A percentile compares a stretch with the other conserved stretches of the same genome.
phyloP scores from a whole-genome alignment of 2,797 vertebrate genomes.

The Manis javanica region DNA sequence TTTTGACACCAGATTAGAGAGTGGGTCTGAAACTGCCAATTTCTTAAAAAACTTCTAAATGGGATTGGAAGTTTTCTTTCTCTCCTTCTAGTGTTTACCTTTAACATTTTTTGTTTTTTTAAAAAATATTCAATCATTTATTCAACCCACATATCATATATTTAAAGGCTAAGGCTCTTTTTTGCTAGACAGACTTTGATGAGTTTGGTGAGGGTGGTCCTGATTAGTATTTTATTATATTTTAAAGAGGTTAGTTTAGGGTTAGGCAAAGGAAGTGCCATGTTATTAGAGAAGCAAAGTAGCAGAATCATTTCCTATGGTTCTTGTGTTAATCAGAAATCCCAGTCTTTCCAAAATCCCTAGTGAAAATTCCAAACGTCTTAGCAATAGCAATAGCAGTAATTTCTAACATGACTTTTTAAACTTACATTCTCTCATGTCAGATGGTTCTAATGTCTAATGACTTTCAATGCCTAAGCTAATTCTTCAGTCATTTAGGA shows the following conservation, averaged over 20 bases:
- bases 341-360: slow-evolving; percentile 54
- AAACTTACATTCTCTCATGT: background rate
- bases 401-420: slow-evolving; percentile 43
- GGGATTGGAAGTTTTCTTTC: background rate
- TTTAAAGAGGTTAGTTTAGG: slow-evolving; percentile 1
- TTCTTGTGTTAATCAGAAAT: slow-evolving; percentile 41
- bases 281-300: slow-evolving; percentile 12
- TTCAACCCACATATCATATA: background rate
- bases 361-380: slow-evolving; percentile 57
- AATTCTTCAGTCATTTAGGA: slow-evolving; percentile 42
- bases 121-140: background rate
- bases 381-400: background rate
- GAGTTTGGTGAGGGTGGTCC: slow-evolving; percentile 31
- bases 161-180: background rate
- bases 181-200: background rate
- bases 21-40: background rate
- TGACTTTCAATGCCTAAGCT: slow-evolving; percentile 21
- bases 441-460: slow-evolving; percentile 25
- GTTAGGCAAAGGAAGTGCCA: slow-evolving; percentile 36
- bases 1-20: slow-evolving; percentile 4
- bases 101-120: background rate
- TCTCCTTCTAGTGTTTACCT: slow-evolving; percentile 28
- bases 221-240: slow-evolving; percentile 21
- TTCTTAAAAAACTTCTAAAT: background rate
- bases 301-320: slow-evolving; percentile 62